Conservation (phyloP, 2,113 vertebrate species). For the Lepisosteus osseus region DNA sequence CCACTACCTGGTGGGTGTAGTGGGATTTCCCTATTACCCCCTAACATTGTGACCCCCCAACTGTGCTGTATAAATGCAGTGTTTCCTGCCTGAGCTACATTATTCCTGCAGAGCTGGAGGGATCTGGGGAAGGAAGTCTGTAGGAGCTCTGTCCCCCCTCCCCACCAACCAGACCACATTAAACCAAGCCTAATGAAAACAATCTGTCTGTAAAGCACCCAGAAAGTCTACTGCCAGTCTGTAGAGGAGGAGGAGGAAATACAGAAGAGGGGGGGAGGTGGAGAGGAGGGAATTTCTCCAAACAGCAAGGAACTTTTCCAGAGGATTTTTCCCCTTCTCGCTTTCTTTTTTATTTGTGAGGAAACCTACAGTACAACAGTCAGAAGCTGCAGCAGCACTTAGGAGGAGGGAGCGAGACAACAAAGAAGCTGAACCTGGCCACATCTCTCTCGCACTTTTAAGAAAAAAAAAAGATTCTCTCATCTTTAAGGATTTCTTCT, state of each 20-base stretch:
- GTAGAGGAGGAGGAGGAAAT: conserved; percentile 38
- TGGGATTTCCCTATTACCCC: not conserved
- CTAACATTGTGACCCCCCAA: not conserved
- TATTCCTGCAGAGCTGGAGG: no score
- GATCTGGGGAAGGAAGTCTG: not conserved
- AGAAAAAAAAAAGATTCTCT: not conserved
- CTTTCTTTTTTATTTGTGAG: conserved; percentile 21
- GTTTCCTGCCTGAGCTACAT: no score
- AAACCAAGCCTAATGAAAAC: conserved; percentile 80
- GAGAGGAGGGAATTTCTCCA: conserved; percentile 50
- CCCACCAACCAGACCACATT: conserved; percentile 54
- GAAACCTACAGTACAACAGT: conserved; percentile 30
- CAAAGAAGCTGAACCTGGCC: conserved; percentile 9
- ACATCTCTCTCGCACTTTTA: not conserved
- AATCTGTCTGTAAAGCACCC: conserved; percentile 73
- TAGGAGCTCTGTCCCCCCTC: conserved; percentile 38
- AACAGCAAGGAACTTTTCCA: conserved; percentile 24
- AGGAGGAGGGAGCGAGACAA: conserved; percentile 24
- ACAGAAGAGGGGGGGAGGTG: conserved; percentile 45
- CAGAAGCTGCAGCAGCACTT: conserved; percentile 35
- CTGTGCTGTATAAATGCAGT: not conserved
- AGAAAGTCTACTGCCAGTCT: conserved; percentile 31
- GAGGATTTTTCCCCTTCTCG: conserved; percentile 14
- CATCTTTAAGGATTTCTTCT: conserved; percentile 22
- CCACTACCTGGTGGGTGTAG: no score